These are phyloP conservation scores for Peromyscus nudipes DNA, from an alignment of 2,797 vertebrate genomes.

Conservation along the genomic window DNA sequence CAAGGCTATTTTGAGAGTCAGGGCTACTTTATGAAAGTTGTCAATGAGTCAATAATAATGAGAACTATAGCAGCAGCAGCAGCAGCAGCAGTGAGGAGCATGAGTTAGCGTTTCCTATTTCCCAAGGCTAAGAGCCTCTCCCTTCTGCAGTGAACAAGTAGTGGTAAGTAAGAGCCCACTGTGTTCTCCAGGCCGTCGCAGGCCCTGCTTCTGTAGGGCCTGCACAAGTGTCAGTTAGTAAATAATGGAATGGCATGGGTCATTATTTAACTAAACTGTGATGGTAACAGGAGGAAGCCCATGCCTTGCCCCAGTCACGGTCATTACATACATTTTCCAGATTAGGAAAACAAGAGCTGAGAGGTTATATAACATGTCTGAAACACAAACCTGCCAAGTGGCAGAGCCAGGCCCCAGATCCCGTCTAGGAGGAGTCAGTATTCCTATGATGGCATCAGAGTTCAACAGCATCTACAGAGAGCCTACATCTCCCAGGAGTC, in stretches of 20 bases:
- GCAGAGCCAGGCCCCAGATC: not conserved
- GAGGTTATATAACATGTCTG: not conserved
- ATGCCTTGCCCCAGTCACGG: not conserved
- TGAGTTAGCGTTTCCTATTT: not conserved
- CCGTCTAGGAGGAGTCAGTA: not conserved
- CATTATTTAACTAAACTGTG: not conserved
- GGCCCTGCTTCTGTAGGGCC: not conserved
- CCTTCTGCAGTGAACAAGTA: not conserved
- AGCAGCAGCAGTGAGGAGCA: not conserved
- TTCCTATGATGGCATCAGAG: not conserved
- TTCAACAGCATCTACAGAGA: not conserved
- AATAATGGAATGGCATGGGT: not conserved
- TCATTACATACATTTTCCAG: not conserved
- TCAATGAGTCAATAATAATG: not conserved
- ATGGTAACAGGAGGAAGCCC: not conserved
- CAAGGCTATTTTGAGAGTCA: not conserved
- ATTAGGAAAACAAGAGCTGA: not conserved
- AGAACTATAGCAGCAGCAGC: not conserved
- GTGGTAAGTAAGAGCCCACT: not conserved
- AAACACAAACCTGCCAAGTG: not conserved
- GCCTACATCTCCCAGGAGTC: not conserved
- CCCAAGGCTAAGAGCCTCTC: not conserved
- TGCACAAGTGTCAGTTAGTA: not conserved
- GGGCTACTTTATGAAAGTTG: not conserved
- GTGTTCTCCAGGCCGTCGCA: not conserved